A percentile compares a stretch with the other conserved stretches of the same genome.
Evolutionary conservation across 2,113 vertebrate species (phyloP).

Genomic region (Stegastes partitus): DNA sequence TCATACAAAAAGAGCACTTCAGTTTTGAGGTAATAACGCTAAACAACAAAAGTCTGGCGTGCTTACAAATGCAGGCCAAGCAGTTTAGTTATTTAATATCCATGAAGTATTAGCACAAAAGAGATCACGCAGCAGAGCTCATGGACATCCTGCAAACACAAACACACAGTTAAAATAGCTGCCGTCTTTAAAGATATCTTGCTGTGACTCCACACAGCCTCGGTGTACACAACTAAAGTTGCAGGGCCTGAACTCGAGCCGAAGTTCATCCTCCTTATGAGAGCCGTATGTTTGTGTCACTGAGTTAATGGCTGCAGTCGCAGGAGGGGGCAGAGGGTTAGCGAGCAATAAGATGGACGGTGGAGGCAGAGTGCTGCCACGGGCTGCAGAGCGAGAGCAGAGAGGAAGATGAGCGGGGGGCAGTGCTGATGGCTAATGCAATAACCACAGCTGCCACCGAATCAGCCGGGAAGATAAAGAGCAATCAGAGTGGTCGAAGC

Average conservation of each 20-base stretch:
- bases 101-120: not conserved
- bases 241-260: constrained; percentile 12
- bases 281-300: constrained; percentile 43
- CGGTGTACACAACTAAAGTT: constrained; percentile 33
- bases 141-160: not conserved
- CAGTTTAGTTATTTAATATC: not conserved
- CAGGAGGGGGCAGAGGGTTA: constrained; percentile 47
- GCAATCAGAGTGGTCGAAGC: constrained; percentile 23
- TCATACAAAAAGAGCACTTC: too few relatives aligned
- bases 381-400: not conserved
- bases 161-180: not conserved
- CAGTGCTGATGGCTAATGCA: constrained; percentile 48
- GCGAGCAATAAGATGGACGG: constrained; percentile 50
- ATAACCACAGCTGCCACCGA: constrained; percentile 46
- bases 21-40: not conserved
- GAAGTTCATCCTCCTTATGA: constrained; percentile 42
- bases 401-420: not conserved
- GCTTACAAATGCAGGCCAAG: not conserved
- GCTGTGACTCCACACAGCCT: constrained; percentile 18
- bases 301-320: constrained; percentile 56
- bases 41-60: not conserved
- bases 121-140: not conserved
- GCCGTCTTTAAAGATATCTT: constrained; percentile 16
- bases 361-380: constrained; percentile 24
- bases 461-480: constrained; percentile 18